Evolutionary conservation across 2,888 invertebrate genomes (phyloP).

Genomic region (Perizoma flavofasciatum): DNA sequence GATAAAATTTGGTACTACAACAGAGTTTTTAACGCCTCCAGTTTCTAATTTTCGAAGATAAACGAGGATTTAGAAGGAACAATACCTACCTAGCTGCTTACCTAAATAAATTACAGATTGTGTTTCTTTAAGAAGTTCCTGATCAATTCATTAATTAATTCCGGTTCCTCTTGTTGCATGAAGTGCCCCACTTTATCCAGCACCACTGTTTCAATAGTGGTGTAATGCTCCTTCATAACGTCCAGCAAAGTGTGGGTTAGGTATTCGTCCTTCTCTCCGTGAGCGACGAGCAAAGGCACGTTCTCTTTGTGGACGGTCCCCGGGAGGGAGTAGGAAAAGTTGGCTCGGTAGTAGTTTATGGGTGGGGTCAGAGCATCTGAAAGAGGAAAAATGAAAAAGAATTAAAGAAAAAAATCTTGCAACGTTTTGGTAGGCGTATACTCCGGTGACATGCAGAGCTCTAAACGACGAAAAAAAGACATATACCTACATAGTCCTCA

Average conservation of each 20-base stretch:
- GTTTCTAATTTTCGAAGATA: too few species aligned
- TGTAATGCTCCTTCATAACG: conserved; percentile 65
- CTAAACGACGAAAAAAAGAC: too few species aligned
- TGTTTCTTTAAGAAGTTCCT: conserved; percentile 71
- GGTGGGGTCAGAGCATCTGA: conserved; percentile 81
- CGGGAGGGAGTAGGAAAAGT: conserved; percentile 53
- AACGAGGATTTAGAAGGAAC: neutral
- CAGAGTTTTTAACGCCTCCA: too few species aligned
- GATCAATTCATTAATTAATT: conserved; percentile 77
- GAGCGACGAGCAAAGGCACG: conserved; percentile 71
- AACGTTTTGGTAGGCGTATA: too few species aligned
- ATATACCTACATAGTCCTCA: too few species aligned
- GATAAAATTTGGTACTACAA: too few species aligned
- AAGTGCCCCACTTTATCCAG: conserved; percentile 79
- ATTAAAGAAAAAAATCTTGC: too few species aligned
- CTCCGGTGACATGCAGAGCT: too few species aligned
- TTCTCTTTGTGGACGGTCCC: conserved; percentile 56
- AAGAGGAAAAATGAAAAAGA: conserved; percentile 38
- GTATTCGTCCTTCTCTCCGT: conserved; percentile 73
- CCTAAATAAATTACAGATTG: conserved; percentile 45
- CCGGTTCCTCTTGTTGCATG: conserved; percentile 82
- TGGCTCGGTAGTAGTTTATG: conserved; percentile 84
- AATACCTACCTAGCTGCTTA: neutral
- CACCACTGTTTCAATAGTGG: conserved; percentile 67
- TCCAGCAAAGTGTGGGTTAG: conserved; percentile 56